Conservation (phyloP, 2,888 invertebrate genomes). For the Acleris literana region DNA sequence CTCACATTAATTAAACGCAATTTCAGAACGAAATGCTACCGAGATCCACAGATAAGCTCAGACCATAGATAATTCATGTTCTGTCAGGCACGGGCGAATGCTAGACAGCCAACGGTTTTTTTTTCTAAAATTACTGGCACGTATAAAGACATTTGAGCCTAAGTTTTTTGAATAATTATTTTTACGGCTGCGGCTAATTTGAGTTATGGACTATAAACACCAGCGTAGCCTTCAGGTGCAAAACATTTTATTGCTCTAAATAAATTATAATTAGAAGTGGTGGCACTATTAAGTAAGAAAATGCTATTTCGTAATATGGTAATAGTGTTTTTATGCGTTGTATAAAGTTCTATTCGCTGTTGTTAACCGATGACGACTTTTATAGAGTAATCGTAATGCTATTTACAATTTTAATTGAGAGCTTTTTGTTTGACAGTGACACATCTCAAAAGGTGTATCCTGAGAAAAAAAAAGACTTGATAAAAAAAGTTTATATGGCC, state of each 20-base stretch:
- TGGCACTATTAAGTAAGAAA: conserved; percentile 18
- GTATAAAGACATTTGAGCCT: conserved; percentile 21
- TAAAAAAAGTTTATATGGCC: no score
- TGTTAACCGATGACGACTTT: conserved; percentile 3
- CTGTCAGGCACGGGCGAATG: conserved; percentile 30
- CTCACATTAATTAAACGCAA: conserved; percentile 29
- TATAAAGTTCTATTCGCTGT: background rate
- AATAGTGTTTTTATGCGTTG: conserved; percentile 7
- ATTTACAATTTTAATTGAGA: background rate
- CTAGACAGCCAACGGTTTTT: conserved; percentile 34
- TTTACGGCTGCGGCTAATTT: conserved; percentile 28
- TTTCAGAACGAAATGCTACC: conserved; percentile 29
- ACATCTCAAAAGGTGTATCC: no score
- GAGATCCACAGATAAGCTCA: conserved; percentile 32
- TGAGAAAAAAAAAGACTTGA: no score
- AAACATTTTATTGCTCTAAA: conserved; percentile 25
- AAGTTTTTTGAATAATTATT: conserved; percentile 26
- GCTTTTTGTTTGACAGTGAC: no score
- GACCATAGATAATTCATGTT: conserved; percentile 36
- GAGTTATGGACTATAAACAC: conserved; percentile 15
- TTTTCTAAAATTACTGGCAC: conserved; percentile 29
- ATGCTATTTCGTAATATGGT: conserved; percentile 15
- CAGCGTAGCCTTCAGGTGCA: conserved; percentile 18
- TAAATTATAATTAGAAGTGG: conserved; percentile 22
- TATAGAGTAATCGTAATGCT: background rate